Percentiles rank a stretch among this genome's conserved stretches.
Conservation (phyloP, 2,888 invertebrate genomes). For the Oscheius onirici region DNA sequence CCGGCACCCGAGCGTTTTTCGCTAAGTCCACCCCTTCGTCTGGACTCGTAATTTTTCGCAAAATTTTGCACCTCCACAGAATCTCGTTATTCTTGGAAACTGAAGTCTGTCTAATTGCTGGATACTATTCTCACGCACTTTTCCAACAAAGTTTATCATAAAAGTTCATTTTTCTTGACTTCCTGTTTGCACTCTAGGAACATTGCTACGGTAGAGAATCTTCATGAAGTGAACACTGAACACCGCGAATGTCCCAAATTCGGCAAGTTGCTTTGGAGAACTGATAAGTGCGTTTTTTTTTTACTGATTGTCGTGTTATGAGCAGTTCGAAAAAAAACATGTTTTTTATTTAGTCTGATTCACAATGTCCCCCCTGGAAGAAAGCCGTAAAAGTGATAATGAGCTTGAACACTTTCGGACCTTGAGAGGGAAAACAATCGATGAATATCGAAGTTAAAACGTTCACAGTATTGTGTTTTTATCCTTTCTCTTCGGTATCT, state of each 20-base stretch:
- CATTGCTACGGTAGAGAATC: neutral
- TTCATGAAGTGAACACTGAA: neutral
- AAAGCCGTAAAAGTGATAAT: neutral
- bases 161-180: neutral
- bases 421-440: neutral
- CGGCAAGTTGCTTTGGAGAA: too few relatives aligned
- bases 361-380: too few relatives aligned
- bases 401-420: neutral
- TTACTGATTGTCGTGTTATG: neutral
- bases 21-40: constrained; percentile 31
- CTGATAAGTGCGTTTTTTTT: too few relatives aligned
- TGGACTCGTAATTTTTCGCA: constrained; percentile 19
- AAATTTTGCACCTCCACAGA: neutral
- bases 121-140: neutral
- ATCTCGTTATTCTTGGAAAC: neutral
- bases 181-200: neutral
- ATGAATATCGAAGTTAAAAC: too few relatives aligned
- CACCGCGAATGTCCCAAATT: too few relatives aligned
- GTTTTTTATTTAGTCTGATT: too few relatives aligned
- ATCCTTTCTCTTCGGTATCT: neutral
- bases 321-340: neutral
- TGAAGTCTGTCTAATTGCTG: neutral
- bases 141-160: neutral
- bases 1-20: constrained; percentile 1
- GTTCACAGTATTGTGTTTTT: neutral